Conservation (phyloP, 1,140 invertebrate species). For the Zaprionus inermis region DNA sequence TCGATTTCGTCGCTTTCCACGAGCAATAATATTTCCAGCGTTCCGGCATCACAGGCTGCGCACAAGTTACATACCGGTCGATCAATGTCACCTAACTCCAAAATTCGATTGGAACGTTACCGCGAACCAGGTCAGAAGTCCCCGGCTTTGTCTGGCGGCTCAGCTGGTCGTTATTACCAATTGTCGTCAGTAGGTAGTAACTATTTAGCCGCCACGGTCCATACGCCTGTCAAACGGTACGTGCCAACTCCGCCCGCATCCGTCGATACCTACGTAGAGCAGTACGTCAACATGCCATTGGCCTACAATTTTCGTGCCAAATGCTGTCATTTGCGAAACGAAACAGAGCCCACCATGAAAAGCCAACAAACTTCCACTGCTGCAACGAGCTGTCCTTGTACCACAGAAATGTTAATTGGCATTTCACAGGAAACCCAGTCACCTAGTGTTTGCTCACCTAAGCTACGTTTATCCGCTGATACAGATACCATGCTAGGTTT, state of each 20-base stretch:
- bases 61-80: constrained; percentile 42
- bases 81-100: constrained; percentile 69
- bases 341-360: constrained; percentile 23
- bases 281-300: constrained; percentile 63
- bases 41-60: constrained; percentile 3
- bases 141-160: constrained; percentile 28
- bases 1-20: constrained; percentile 44
- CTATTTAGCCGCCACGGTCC: constrained; percentile 77
- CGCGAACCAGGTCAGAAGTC: constrained; percentile 56
- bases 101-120: constrained; percentile 66
- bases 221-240: constrained; percentile 83
- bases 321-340: constrained; percentile 56
- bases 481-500: constrained; percentile 49
- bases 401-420: constrained; percentile 7
- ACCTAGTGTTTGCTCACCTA: constrained; percentile 46
- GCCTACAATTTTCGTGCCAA: constrained; percentile 66
- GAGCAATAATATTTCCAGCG: constrained; percentile 23
- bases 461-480: constrained; percentile 24
- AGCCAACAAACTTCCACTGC: constrained; percentile 45
- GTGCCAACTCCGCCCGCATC: constrained; percentile 82
- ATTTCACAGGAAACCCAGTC: not conserved
- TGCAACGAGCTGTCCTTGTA: constrained; percentile 37
- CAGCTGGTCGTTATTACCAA: constrained; percentile 43
- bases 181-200: constrained; percentile 56
- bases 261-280: constrained; percentile 60